Evolutionary conservation across 2,888 invertebrate genomes (phyloP).

Genomic region (Agriopis marginaria): DNA sequence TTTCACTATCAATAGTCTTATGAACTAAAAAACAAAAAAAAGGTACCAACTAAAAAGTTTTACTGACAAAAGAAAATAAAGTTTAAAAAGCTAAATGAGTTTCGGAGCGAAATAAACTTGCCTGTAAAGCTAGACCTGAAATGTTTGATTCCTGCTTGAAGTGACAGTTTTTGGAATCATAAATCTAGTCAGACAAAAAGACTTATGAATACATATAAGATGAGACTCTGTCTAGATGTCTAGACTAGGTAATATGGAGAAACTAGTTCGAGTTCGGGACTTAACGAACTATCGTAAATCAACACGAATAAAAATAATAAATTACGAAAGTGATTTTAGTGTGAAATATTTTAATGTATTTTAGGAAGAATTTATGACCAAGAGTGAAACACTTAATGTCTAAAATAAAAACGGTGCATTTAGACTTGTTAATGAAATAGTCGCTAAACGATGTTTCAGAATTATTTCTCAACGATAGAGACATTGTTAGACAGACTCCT

Average conservation of each 20-base stretch:
- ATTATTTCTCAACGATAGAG: not conserved
- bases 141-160: constrained; percentile 34
- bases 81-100: no score
- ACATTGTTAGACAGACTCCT: constrained; percentile 8
- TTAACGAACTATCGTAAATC: constrained; percentile 45
- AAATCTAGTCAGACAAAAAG: constrained; percentile 43
- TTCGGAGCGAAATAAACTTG: not conserved
- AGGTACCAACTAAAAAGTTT: no score
- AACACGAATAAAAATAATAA: constrained; percentile 44
- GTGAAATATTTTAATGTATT: constrained; percentile 42
- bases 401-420: not conserved
- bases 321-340: constrained; percentile 42
- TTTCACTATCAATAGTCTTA: no score
- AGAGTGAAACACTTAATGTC: not conserved
- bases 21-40: no score
- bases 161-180: constrained; percentile 34
- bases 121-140: constrained; percentile 10
- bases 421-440: not conserved
- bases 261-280: constrained; percentile 42
- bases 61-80: no score
- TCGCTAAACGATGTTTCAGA: not conserved
- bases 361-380: constrained; percentile 39
- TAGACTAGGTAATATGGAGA: constrained; percentile 27
- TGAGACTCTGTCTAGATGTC: constrained; percentile 35
- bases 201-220: constrained; percentile 42